phyloP scores from a whole-genome alignment of 64 coral and sea anemone genomes.

The Pocillopora verrucosa region DNA sequence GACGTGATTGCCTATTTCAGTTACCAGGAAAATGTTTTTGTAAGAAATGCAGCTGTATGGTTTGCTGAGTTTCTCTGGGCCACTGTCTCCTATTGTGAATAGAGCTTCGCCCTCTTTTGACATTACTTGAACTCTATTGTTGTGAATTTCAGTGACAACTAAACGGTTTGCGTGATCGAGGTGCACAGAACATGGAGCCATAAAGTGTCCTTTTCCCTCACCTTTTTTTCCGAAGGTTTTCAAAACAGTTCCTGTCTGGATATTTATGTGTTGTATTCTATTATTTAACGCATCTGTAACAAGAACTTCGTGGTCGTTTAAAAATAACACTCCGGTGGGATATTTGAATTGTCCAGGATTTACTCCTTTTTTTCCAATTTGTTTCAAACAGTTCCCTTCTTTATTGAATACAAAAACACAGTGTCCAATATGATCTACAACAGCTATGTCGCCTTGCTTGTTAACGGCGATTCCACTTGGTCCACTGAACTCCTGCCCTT shows the following conservation, averaged over 20 bases:
- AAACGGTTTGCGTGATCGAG: constrained; percentile 17
- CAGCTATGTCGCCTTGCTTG: background rate
- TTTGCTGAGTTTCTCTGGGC: constrained; percentile 1
- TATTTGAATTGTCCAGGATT: background rate
- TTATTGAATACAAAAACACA: background rate
- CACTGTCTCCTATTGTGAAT: constrained; percentile 40
- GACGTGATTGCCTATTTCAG: background rate
- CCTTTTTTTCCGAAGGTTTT: constrained; percentile 14
- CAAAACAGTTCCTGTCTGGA: background rate
- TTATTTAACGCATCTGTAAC: background rate
- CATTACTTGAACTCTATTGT: constrained; percentile 16
- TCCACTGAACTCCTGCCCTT: background rate
- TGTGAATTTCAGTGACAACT: background rate
- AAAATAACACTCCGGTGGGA: background rate
- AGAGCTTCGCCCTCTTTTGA: background rate
- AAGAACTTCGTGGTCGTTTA: background rate
- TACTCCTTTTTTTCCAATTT: background rate
- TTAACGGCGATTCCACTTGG: background rate
- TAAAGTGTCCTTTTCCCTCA: constrained; percentile 5
- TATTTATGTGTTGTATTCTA: constrained; percentile 23
- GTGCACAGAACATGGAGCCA: background rate
- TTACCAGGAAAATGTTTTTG: constrained; percentile 18
- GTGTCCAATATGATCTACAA: background rate
- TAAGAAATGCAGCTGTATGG: constrained; percentile 13
- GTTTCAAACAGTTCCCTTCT: constrained; percentile 4